Percentiles rank a stretch among this genome's conserved stretches.
Conservation (phyloP, 2,113 vertebrate species). For the Oostethus manadensis region DNA sequence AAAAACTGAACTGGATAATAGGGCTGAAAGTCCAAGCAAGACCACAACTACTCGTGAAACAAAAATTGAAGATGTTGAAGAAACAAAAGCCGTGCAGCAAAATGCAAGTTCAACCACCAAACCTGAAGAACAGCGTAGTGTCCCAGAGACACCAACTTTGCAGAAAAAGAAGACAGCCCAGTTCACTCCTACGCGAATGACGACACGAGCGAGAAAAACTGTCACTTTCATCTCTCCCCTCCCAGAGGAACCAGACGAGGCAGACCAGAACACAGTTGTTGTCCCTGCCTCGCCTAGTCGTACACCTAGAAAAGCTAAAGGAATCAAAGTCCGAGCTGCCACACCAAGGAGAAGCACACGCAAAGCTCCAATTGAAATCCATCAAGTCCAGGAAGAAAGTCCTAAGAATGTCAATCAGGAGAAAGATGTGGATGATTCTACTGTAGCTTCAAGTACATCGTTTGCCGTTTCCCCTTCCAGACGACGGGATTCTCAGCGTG, state of each 20-base stretch:
- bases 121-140: constrained; percentile 9
- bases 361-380: constrained; percentile 22
- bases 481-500: constrained; percentile 45
- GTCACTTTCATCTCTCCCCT: constrained; percentile 44
- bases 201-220: constrained; percentile 62
- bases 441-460: constrained; percentile 25
- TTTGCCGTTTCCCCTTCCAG: constrained; percentile 62
- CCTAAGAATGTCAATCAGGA: neutral
- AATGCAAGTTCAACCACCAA: constrained; percentile 10
- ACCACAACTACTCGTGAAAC: constrained; percentile 1
- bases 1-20: neutral
- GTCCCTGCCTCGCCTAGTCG: constrained; percentile 45
- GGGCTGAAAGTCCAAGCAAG: constrained; percentile 1
- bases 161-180: constrained; percentile 35
- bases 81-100: constrained; percentile 13
- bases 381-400: neutral
- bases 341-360: constrained; percentile 49
- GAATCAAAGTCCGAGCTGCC: constrained; percentile 6
- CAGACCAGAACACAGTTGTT: constrained; percentile 31
- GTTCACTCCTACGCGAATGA: constrained; percentile 63
- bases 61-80: neutral
- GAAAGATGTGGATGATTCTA: constrained; percentile 9
- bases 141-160: constrained; percentile 20
- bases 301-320: constrained; percentile 46
- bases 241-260: constrained; percentile 50